Evolutionary conservation across 2,888 invertebrate species (phyloP).

Genomic region (Chrysolina oricalcia): DNA sequence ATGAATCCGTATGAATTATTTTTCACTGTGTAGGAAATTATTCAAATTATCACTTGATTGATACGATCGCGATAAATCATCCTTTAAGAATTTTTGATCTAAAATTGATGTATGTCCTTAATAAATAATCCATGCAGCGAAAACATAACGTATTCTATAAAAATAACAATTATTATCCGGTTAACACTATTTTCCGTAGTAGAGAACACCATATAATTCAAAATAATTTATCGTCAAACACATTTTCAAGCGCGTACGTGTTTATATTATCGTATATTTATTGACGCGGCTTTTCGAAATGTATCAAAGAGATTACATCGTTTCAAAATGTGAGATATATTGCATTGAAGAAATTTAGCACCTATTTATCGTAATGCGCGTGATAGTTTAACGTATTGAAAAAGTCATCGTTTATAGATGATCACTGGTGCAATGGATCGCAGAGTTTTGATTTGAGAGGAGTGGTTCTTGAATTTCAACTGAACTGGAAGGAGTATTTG

Average conservation of each 20-base stretch:
- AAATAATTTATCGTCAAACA: conserved; percentile 35
- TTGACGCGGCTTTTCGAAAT: conserved; percentile 46
- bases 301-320: conserved; percentile 45
- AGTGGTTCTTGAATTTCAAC: not conserved
- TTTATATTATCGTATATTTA: conserved; percentile 43
- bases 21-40: too few species aligned
- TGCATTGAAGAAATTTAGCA: conserved; percentile 43
- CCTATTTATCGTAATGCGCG: conserved; percentile 32
- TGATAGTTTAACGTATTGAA: conserved; percentile 5
- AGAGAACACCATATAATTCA: conserved; percentile 5
- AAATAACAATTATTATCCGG: conserved; percentile 8
- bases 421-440: not conserved
- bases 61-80: not conserved
- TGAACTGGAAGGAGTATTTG: too few species aligned
- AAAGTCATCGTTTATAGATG: not conserved
- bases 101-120: not conserved
- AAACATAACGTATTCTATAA: not conserved
- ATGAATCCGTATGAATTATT: too few species aligned
- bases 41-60: too few species aligned
- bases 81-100: not conserved
- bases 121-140: not conserved
- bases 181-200: not conserved
- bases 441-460: not conserved
- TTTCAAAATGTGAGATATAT: conserved; percentile 45
- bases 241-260: conserved; percentile 39